These are phyloP conservation scores for Hesperia comma DNA, from an alignment of 2,888 invertebrate genomes.

Conservation along the genomic window DNA sequence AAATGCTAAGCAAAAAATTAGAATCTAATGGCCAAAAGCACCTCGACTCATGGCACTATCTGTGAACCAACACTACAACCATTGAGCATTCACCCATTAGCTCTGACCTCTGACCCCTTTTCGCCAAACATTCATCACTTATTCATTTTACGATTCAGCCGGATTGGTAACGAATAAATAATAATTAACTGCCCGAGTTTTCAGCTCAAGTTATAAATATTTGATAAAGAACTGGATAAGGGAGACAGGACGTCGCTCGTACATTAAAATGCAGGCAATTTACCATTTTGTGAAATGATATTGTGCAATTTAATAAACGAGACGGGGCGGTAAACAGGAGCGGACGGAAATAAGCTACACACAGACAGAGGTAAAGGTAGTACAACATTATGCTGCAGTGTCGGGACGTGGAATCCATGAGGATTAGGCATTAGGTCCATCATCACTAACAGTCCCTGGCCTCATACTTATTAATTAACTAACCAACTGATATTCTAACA, in stretches of 20 bases:
- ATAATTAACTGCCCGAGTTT: background rate
- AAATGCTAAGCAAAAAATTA: no score
- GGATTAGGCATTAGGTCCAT: no score
- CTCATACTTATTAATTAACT: no score
- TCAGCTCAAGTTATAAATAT: background rate
- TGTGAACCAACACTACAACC: no score
- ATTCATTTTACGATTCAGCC: background rate
- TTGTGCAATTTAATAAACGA: constrained; percentile 9
- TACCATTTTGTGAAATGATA: constrained; percentile 7
- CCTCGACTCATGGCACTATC: no score
- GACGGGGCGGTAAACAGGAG: constrained; percentile 1
- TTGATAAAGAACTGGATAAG: background rate
- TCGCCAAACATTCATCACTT: background rate
- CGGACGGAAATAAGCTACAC: constrained; percentile 4
- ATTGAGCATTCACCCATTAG: no score
- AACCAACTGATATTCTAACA: no score
- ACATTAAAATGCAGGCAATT: constrained; percentile 10
- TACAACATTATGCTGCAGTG: background rate
- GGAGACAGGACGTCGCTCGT: background rate
- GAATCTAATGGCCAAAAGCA: no score
- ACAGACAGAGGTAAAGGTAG: background rate
- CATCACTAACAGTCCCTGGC: no score
- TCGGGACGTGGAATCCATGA: no score
- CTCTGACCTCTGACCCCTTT: no score
- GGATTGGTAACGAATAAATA: background rate